Percentiles rank a stretch among this genome's conserved stretches.
phyloP scores from a whole-genome alignment of 1,140 invertebrate species.

The Eriosoma lanigerum region DNA sequence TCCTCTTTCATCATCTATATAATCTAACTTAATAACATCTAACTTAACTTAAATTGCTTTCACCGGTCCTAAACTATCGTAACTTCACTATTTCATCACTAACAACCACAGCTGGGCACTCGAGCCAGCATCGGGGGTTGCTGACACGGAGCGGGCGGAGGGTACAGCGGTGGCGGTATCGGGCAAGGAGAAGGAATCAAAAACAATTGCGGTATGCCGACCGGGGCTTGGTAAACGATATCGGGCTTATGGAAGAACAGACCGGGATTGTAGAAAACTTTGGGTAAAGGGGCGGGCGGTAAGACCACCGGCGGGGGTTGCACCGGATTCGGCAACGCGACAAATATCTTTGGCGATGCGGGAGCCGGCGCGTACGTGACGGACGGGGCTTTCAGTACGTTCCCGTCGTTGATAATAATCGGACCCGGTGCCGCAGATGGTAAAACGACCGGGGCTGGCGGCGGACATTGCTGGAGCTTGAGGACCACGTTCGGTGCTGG shows the following conservation, averaged over 20 bases:
- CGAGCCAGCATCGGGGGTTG: no score
- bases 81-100: no score
- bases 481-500: background rate
- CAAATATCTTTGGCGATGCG: background rate
- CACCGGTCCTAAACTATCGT: no score
- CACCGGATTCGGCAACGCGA: background rate
- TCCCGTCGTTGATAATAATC: conserved; percentile 11
- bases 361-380: background rate
- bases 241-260: background rate
- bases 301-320: background rate
- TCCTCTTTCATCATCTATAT: no score
- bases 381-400: background rate
- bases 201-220: conserved; percentile 1
- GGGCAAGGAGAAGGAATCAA: background rate
- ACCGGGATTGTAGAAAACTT: no score
- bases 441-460: background rate
- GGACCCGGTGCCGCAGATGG: background rate
- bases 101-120: no score
- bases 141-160: no score
- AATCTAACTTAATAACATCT: no score
- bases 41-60: no score
- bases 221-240: background rate
- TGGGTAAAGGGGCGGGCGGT: background rate
- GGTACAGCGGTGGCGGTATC: no score
- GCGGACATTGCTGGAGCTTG: background rate